phyloP scores from a whole-genome alignment of 2,888 invertebrate genomes.

The Trimorus sp. region DNA sequence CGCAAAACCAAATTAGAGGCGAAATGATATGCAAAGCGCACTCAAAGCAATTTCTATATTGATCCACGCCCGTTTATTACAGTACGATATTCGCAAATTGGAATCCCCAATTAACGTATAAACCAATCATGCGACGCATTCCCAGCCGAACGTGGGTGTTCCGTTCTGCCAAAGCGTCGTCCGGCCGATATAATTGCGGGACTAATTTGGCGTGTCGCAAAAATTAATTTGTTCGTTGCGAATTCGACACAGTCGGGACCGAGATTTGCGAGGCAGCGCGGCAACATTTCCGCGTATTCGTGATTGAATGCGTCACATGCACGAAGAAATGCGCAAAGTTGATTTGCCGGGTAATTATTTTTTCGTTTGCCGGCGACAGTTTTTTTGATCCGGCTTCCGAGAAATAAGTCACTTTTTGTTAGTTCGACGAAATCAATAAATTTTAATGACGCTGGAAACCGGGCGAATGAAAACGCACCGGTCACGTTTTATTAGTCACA shows the following conservation, averaged over 20 bases:
- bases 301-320: too few species aligned
- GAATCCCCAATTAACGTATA: constrained; percentile 62
- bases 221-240: constrained; percentile 46
- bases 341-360: too few species aligned
- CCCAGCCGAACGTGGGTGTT: constrained; percentile 52
- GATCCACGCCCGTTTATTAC: constrained; percentile 60
- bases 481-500: too few species aligned
- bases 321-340: too few species aligned
- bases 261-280: constrained; percentile 22
- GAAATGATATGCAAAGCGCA: constrained; percentile 53
- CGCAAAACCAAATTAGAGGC: neutral
- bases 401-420: too few species aligned
- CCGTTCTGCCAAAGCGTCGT: constrained; percentile 31
- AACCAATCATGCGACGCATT: constrained; percentile 59
- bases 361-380: too few species aligned
- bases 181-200: constrained; percentile 53
- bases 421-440: too few species aligned
- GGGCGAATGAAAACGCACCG: too few species aligned
- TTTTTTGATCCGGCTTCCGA: too few species aligned
- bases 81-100: constrained; percentile 60
- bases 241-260: constrained; percentile 27
- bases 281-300: neutral
- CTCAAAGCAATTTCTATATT: constrained; percentile 58
- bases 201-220: constrained; percentile 46
- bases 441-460: too few species aligned